Percentiles rank a stretch among this genome's conserved stretches.
phyloP scores from a whole-genome alignment of 2,113 vertebrate species.

The Chloroceryle aenea region DNA sequence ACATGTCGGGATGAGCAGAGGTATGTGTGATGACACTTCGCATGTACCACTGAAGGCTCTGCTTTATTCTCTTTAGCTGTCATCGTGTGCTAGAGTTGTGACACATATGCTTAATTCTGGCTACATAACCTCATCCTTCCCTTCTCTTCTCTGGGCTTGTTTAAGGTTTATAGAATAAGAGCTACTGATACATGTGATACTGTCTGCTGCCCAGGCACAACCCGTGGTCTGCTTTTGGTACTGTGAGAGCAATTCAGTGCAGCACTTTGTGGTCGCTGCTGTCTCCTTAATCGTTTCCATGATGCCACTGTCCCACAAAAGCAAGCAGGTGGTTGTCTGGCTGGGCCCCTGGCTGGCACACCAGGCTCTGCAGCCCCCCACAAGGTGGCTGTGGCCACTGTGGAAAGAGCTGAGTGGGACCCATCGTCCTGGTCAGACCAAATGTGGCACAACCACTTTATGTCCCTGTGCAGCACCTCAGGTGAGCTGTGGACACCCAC shows the following conservation, averaged over 20 bases:
- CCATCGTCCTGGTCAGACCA: background rate
- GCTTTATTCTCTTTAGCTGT: slow-evolving; percentile 53
- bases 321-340: background rate
- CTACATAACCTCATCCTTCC: slow-evolving; percentile 38
- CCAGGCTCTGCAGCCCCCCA: background rate
- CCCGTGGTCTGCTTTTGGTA: background rate
- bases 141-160: background rate
- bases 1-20: slow-evolving; percentile 55
- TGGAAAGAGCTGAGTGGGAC: background rate
- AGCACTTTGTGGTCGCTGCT: background rate
- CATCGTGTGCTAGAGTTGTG: slow-evolving; percentile 46
- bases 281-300: background rate
- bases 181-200: background rate
- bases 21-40: slow-evolving; percentile 53
- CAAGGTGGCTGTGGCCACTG: background rate
- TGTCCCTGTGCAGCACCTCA: background rate
- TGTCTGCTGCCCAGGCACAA: background rate
- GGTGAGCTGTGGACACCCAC: background rate
- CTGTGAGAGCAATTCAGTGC: background rate
- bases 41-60: slow-evolving; percentile 32
- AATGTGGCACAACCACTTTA: background rate
- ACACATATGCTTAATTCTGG: slow-evolving; percentile 52
- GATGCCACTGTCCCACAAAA: background rate
- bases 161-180: background rate
- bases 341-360: background rate